Base-by-base conservation (phyloP, 2,797 vertebrate genomes). In the Ctenopoma multispine region DNA sequence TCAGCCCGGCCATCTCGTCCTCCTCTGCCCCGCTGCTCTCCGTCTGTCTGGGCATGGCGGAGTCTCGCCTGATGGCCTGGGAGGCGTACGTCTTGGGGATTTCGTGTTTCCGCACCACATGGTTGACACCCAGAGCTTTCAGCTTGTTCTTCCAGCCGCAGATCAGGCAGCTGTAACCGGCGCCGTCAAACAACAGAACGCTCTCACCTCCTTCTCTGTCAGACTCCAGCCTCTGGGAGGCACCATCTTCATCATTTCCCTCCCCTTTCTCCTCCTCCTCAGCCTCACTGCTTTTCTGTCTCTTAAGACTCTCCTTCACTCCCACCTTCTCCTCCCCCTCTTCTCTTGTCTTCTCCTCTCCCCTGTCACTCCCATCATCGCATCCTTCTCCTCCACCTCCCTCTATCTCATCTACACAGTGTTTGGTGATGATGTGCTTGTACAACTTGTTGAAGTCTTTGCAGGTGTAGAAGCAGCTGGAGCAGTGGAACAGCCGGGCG, bases 401-500 rank as follows among this genome's bases (percentile, higher is more conserved):
- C 9, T 27, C 74, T 43, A 44, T 53, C n/a, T 72, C 17, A 1
- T 85, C 77, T 46, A 54, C 15, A 38, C 90, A 92, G 88, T 92
- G 90, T 0, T 56, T 76, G 56, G 76, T 15, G 73, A 92, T 75
- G 72, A 92, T 40, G 79, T 92, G 90, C 3, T 79, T 78, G 80
- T 86, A 92, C 1, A 93, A 67, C 5, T 85, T 89, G 75, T 23
- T 66, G 76, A 93, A 93, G 66, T 90, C 87, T 2, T 69, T 14
- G 75, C 65, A 31, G 21, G 90, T 92, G 81, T 41, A 83, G 79
- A 92, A 91, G 36, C 92, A 93, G 17, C 43, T 17, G 8, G 62
- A 51, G 72, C 92, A 93, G 85, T 93, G 92, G 79, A 90, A 93
- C 10, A 92, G 81, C 18, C 54, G 48, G 0, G 79, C 90, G 0